Evolutionary conservation across 2,888 invertebrate genomes (phyloP), one percentile per base, ranked within the genome.

Genomic region (Ptilodon capucinus): DNA sequence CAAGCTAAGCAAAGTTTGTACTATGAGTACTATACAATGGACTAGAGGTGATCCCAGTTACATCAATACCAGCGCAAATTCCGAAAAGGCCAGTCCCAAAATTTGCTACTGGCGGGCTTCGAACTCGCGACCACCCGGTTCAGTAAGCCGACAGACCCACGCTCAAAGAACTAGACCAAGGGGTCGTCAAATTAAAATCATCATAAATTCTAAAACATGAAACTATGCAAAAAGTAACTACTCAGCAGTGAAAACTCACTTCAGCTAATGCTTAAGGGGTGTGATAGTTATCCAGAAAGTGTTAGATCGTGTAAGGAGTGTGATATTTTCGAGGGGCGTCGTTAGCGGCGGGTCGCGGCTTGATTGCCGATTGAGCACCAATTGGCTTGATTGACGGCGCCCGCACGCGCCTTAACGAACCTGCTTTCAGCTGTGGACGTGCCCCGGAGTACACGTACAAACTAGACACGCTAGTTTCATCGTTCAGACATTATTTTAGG

Each of bases 291-390:
- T 68, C 72, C 69, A 68, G 69, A 71, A 71, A 76, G 75, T 74
- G 74, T 74, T 74, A 66, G 71, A 76, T 76, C 68, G 72, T 69
- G 43, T 64, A 84, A 85, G 86, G 84, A 87, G 85, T 35, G 87
- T 84, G 81, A 80, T 74, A 75, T 80, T 81, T 80, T 74, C 72
- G 69, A 74, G 79, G 76, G 73, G 81, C 72, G 81, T 88, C 89
- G 89, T 89, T 88, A 88, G 81, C 73, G 77, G 76, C 66, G 69
- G 57, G 56, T 76, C 51, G 69, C 62, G 66, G 65, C 80, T 81
- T 91, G 91, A 91, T 91, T 91, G 91, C 87, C 91, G 90, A 91
- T 91, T 91, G 91, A 91, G 85, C 86, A 86, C 84, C 91, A 88
- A 91, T 91, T 90, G 91, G 81, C 87, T 84, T 90, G 91, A 91